These are phyloP conservation scores for Lasiurus cinereus DNA, from an alignment of 2,113 vertebrate species.

Conservation along the genomic window DNA sequence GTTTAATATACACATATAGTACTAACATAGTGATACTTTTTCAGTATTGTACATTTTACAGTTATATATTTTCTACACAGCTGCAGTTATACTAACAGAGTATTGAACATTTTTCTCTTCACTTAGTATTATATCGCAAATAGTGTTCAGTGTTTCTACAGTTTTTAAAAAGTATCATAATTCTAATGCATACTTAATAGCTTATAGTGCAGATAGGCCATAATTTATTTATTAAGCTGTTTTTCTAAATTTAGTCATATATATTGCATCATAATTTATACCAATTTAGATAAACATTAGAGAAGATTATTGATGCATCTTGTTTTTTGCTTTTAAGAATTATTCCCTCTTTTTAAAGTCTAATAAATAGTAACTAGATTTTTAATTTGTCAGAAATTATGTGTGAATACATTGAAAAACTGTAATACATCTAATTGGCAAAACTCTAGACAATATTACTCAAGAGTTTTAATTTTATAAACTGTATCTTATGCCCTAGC, in stretches of 20 bases:
- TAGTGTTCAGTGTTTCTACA: background rate
- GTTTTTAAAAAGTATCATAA: background rate
- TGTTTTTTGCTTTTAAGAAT: background rate
- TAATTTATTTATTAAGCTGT: background rate
- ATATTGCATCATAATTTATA: background rate
- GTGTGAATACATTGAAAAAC: constrained; percentile 2
- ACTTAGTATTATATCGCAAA: background rate
- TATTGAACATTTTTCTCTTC: background rate
- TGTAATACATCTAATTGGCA: background rate
- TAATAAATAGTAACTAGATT: background rate
- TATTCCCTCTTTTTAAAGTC: background rate
- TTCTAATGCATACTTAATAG: constrained; percentile 4
- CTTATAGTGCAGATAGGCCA: background rate
- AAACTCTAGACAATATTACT: background rate
- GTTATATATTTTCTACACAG: background rate
- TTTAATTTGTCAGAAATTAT: constrained; percentile 6
- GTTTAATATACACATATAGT: background rate
- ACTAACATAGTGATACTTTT: constrained; percentile 9
- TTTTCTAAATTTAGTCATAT: background rate
- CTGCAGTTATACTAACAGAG: background rate
- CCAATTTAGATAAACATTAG: background rate
- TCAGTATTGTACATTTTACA: background rate
- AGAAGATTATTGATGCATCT: background rate
- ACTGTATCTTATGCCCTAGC: background rate
- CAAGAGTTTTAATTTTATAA: constrained; percentile 19